A percentile compares a stretch with the other conserved stretches of the same genome.
These are phyloP conservation scores for Halichondria panicea DNA, from an alignment of 37 sponge, comb jelly and placozoan species.

Conservation along the genomic window DNA sequence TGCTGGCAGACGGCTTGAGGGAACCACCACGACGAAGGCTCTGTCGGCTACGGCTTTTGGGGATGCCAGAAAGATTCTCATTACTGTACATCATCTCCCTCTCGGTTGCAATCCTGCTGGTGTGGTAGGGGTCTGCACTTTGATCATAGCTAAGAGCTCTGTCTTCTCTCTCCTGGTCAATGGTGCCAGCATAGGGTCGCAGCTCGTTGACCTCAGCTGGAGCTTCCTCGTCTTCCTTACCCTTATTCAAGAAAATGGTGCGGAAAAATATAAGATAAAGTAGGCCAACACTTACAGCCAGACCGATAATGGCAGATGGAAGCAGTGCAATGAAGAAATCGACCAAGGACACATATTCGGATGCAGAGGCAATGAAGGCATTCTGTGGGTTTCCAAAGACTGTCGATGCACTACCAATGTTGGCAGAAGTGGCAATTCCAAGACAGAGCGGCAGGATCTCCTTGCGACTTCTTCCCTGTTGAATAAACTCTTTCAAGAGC, in stretches of 20 bases:
- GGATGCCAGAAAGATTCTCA: conserved; percentile 6
- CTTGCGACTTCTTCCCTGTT: conserved; percentile 48
- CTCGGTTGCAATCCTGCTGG: conserved; percentile 55
- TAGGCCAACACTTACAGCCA: conserved; percentile 40
- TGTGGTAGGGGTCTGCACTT: conserved; percentile 53
- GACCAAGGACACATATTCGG: conserved; percentile 39
- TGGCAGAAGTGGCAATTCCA: conserved; percentile 84
- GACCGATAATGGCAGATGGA: conserved; percentile 71
- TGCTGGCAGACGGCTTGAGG: conserved; percentile 15
- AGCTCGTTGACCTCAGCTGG: conserved; percentile 11
- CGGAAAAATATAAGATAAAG: conserved; percentile 62
- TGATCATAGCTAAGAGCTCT: conserved; percentile 66
- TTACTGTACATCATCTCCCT: conserved; percentile 61
- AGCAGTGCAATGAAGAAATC: conserved; percentile 69
- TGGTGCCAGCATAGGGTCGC: conserved; percentile 3
- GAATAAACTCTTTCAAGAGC: conserved; percentile 54
- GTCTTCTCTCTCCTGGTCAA: conserved; percentile 57
- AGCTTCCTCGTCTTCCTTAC: conserved; percentile 25
- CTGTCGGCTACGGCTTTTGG: conserved; percentile 21
- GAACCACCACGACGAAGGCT: background rate
- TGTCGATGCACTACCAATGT: conserved; percentile 90
- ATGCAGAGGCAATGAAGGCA: conserved; percentile 81
- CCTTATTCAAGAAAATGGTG: conserved; percentile 18
- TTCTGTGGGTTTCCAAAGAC: conserved; percentile 92
- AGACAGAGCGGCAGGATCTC: conserved; percentile 71